A percentile compares a stretch with the other conserved stretches of the same genome.
Conservation (phyloP, 2,113 vertebrate species). For the Pangasianodon gigas region DNA sequence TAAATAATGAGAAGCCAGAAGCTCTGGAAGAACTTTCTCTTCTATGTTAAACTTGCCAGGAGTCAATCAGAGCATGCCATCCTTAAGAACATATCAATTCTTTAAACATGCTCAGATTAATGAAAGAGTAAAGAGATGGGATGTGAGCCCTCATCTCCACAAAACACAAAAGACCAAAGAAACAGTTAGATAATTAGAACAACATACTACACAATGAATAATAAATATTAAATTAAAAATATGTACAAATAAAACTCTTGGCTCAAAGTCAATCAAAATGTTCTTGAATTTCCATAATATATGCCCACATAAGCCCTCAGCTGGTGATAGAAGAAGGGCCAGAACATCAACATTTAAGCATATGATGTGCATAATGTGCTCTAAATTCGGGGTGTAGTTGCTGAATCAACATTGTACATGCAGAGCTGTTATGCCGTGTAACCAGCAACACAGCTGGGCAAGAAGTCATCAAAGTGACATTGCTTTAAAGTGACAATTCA, state of each 20-base stretch:
- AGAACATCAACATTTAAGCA: neutral
- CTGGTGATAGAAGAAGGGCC: neutral
- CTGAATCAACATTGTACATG: slow-evolving; percentile 12
- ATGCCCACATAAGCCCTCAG: neutral
- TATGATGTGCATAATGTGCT: neutral
- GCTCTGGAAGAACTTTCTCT: slow-evolving; percentile 4
- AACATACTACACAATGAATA: neutral
- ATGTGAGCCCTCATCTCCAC: neutral
- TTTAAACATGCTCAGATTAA: neutral
- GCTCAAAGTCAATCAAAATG: neutral
- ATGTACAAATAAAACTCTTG: neutral
- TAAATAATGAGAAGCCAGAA: slow-evolving; percentile 28
- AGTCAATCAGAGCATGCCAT: neutral
- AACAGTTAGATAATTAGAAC: neutral
- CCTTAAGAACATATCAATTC: neutral
- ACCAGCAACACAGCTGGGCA: neutral
- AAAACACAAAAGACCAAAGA: neutral
- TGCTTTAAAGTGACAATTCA: slow-evolving; percentile 16
- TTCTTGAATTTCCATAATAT: neutral
- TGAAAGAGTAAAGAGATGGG: neutral
- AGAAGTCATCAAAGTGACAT: slow-evolving; percentile 5
- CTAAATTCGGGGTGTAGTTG: neutral
- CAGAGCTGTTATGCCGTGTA: neutral
- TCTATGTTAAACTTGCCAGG: neutral
- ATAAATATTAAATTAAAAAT: neutral